These are phyloP conservation scores for Ibycter americanus DNA, from an alignment of 2,797 vertebrate species.

Conservation along the genomic window DNA sequence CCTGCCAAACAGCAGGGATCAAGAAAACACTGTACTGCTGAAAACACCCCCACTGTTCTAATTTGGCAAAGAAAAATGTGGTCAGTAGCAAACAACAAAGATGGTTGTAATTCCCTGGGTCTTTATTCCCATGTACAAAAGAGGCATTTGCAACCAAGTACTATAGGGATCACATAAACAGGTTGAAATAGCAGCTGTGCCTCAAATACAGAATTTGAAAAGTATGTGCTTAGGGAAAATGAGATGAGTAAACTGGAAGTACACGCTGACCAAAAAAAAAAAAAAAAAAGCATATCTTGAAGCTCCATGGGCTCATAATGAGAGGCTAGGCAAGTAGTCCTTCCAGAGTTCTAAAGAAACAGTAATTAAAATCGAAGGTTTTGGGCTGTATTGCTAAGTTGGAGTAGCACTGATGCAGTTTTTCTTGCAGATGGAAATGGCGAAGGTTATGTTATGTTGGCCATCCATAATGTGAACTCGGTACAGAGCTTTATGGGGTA, in stretches of 20 bases:
- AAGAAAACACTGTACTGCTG: neutral
- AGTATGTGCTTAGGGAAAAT: neutral
- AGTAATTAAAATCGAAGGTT: neutral
- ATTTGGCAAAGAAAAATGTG: neutral
- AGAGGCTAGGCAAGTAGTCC: neutral
- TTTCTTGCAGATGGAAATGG: neutral
- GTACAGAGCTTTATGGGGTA: neutral
- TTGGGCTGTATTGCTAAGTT: neutral
- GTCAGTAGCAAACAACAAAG: neutral
- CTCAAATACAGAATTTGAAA: neutral
- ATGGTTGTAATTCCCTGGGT: neutral
- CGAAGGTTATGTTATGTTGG: neutral
- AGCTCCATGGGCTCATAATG: neutral
- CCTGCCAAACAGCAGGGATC: neutral
- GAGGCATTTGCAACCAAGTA: neutral
- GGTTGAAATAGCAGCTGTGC: slow-evolving; percentile 19
- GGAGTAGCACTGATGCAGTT: neutral
- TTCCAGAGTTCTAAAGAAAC: neutral
- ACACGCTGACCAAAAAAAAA: neutral
- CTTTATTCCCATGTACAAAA: neutral
- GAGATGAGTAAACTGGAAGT: neutral
- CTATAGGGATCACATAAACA: neutral
- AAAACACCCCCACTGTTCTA: neutral
- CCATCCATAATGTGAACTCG: neutral
- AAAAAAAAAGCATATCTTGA: neutral